Evolutionary conservation across 1,140 invertebrate species (phyloP), one percentile per base, ranked within the genome.

Genomic region (Lucilia sericata): DNA sequence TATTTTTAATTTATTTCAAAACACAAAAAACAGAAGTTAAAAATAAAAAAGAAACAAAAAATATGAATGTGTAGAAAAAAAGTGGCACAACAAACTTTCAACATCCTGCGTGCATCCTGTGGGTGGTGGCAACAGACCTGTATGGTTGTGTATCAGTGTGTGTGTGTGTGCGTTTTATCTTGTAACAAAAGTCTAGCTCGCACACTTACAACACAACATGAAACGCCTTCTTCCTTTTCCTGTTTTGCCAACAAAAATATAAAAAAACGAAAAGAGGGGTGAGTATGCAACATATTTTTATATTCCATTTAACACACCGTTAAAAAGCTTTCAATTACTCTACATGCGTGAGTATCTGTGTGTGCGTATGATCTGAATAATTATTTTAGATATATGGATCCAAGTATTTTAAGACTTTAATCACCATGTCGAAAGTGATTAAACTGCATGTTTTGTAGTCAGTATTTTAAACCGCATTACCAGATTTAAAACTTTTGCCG

Each of bases 391-490:
- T 70, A 5, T 70, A 25, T 55, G 13, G 4, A 17, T n/a, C 5
- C 65, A 70, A 9, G 65, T 70, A 70, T 70, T 70, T 70, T 19
- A 80, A 80, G 36, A 80, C 47, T 80, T 80, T 80, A 80, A 80
- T 80, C 76, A 21, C 76, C 76, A 80, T 80, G 47, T 80, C 76
- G 76, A 80, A 80, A 80, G 76, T 49, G 76, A 80, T 80, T 80
- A 80, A 80, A 80, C n/a, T 19, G 42, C 47, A 49, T 80, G 76
- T 51, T 21, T 21, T 78, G n/a, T 42, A 42, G 75, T 78, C 34
- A 30, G 3, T 30, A 30, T 25, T 51, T 51, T 13, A 10, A 47
- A 14, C 12, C 74, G 12, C 9, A 80, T n/a, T 49, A 49, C n/a
- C 13, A 49, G 42, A 51, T 80, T 78, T 80, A 19, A 80, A 80